These are phyloP conservation scores for Smutsia temminckii DNA, from an alignment of 2,797 vertebrate species.

Conservation along the genomic window DNA sequence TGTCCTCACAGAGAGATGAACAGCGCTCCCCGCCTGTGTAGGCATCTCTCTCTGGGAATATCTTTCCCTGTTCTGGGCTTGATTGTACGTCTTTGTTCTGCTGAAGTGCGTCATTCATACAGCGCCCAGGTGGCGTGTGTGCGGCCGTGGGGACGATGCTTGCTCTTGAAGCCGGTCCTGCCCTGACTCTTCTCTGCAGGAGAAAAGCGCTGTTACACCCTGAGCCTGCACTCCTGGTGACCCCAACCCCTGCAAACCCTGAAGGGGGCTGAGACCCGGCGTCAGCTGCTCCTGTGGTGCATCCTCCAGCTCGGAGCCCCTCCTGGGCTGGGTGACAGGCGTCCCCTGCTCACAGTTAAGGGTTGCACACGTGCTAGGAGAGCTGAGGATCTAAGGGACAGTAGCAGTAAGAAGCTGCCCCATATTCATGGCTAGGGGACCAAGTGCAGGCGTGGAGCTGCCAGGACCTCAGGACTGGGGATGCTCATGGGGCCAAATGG, in stretches of 20 bases:
- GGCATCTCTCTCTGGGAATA: background rate
- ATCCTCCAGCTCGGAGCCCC: background rate
- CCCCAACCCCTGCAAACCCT: too few species aligned
- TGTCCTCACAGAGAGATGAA: background rate
- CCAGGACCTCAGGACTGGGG: background rate
- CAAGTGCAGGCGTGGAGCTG: too few species aligned
- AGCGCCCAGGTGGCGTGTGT: background rate
- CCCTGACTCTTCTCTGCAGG: fast-evolving
- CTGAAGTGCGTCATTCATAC: fast-evolving
- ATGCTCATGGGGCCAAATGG: fast-evolving
- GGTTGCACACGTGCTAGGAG: fast-evolving
- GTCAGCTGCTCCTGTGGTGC: background rate
- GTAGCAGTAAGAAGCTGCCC: background rate
- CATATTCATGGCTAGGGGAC: background rate
- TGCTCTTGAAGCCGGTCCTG: background rate
- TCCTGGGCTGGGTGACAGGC: too few species aligned
- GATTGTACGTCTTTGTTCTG: background rate
- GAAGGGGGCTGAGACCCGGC: background rate
- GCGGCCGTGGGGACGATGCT: background rate
- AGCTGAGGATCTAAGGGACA: background rate
- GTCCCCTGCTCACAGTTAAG: fast-evolving
- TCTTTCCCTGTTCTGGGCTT: too few species aligned
- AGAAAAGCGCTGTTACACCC: fast-evolving
- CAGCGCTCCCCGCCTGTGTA: fast-evolving
- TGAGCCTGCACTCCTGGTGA: fast-evolving